Base-by-base conservation (phyloP, 2,113 vertebrate genomes). In the Tapirus terrestris region DNA sequence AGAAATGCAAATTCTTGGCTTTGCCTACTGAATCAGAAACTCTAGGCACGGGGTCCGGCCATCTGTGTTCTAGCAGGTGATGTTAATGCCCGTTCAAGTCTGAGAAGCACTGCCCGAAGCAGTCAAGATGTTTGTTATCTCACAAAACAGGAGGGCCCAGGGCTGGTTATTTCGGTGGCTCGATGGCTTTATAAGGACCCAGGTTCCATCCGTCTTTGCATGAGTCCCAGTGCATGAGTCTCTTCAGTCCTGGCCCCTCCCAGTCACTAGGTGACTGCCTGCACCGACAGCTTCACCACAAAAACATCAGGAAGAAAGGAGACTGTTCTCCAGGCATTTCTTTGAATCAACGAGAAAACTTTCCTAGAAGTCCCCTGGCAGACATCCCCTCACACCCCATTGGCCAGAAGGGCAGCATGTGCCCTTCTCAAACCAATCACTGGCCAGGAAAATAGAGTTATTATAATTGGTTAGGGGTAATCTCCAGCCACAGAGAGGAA, bases 331-430 rank as follows among this genome's bases (percentile, higher is more conserved):
- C 14, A 16, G 27, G 63, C 45, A 36, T 16, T 58, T 76, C 12
- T 84, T 89, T 84, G 77, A 53, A 76, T 81, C 73, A 63, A 56
- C 13, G n/a, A 96, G 76, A 80, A 93, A 65, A 70, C 72, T 83
- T 89, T 67, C 83, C 48, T 9, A 65, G 79, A 65, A 84, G 11
- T 29, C 33, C 29, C 75, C 33, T 10, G 31, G 31, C 33, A 45
- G 68, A 79, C 6, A 12, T 29, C 7, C 14, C 5, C 51, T 45
- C 2, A 8, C 21, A 87, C 70, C 27, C 82, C 89, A 94, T 29
- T 45, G 60, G 43, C 45, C 80, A 45, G 43, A 72, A 76, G 4
- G 36, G 87, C 14, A 58, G n/a, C 33, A 5, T n/a, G 23, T 29
- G 39, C 16, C 43, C 51, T 53, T 86, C 72, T 83, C 6, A 29